These are phyloP conservation scores for Pogonomyrmex barbatus DNA, from an alignment of 1,140 invertebrate genomes.

Conservation along the genomic window DNA sequence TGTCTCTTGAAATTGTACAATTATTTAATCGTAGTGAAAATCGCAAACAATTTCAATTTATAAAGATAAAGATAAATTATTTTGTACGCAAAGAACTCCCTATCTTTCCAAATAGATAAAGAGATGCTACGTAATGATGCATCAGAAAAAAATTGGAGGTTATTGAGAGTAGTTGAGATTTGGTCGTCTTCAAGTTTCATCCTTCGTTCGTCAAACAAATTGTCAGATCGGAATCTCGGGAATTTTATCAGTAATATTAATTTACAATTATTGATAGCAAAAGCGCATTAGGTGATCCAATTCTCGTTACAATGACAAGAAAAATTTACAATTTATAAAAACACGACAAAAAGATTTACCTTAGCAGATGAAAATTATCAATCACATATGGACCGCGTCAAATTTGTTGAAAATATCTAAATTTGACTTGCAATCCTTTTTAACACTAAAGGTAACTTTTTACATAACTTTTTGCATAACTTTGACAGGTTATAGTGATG, in stretches of 20 bases:
- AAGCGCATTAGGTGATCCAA: background rate
- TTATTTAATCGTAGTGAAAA: conserved; percentile 2
- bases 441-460: conserved; percentile 14
- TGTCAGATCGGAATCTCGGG: background rate
- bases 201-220: background rate
- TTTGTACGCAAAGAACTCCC: background rate
- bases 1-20: background rate
- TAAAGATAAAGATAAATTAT: background rate
- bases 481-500: conserved; percentile 1
- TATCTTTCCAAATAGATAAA: background rate
- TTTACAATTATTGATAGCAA: background rate
- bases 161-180: background rate
- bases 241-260: background rate
- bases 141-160: background rate
- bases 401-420: background rate
- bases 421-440: background rate
- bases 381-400: background rate
- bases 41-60: background rate
- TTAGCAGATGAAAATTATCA: background rate
- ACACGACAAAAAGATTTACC: background rate
- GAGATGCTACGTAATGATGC: background rate
- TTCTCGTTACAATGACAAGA: background rate
- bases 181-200: background rate
- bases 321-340: background rate
- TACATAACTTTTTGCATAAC: conserved; percentile 12